Evolutionary conservation across 2,113 vertebrate species (phyloP), one percentile per base, ranked within the genome.

Genomic region (Gymnogyps californianus): DNA sequence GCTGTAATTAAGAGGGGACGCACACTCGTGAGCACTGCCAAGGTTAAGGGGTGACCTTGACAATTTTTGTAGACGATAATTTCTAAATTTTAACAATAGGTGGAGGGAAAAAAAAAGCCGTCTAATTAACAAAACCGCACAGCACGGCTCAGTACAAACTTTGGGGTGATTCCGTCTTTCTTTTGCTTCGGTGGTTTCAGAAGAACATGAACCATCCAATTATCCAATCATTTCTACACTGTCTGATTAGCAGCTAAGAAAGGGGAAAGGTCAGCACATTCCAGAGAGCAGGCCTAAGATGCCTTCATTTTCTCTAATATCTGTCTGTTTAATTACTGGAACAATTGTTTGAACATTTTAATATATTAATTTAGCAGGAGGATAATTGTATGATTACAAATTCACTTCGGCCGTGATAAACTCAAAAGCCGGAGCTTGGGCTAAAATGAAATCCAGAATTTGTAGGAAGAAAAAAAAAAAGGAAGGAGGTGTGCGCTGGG

Each of bases 271-370:
- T 96, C 97, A 96, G 88, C 93, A 95, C 67, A 86, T 97, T 96
- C 94, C 93, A 79, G 89, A 87, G 86, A 96, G 93, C 40, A 16
- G 74, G 90, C 94, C 88, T 95, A 72, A 96, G 96, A 94, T 25
- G 93, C 96, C 91, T 95, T 96, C 84, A 87, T 95, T 94, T 93
- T 78, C 89, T 89, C 84, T 96, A 96, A 95, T 97, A 95, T 96
- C 90, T 94, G 91, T 67, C 97, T 98, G 92, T 95, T 98, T 98
- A 97, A 98, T 97, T 97, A 97, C 95, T 96, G 94, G 93, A 97
- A 97, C 97, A 94, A 97, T 96, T 94, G 96, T 97, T 98, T 96
- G 95, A 98, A 97, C 97, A 96, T 96, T 97, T 96, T 86, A 96
- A 97, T 95, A 76, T 89, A 97, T 96, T 97, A 97, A 97, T 97